Base-by-base conservation (phyloP, 2,888 invertebrate genomes). In the Erebia palarica region DNA sequence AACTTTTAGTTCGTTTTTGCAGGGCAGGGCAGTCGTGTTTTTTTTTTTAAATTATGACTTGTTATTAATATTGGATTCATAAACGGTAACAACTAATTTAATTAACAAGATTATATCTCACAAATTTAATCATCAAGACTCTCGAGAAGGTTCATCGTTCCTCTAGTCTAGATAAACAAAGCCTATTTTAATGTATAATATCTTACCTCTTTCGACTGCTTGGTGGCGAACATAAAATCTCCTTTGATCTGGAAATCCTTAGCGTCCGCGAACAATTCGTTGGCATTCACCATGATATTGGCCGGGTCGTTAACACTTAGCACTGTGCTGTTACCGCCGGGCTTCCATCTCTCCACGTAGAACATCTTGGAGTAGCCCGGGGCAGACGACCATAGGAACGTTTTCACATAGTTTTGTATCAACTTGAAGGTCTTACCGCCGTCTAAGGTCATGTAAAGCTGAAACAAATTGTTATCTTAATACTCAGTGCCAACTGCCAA, bases 211-310 rank as follows among this genome's bases (percentile, higher is more conserved):
- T 91, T 92, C 60, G 89, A 88, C 82, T 95, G 95, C 82, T 95
- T 96, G 0, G 97, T 96, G 0, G 96, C 97, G 88, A 98, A 98
- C 95, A 97, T 95, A 85, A 96, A 98, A 79, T 97, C 96, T 16
- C 96, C 97, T 82, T 96, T 96, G 49, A 97, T 94, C 82, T 96
- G 96, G 86, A 98, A 97, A 83, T 98, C 97, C 80, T 96, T 95
- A 1, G 97, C 96, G 77, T 96, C 94, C 18, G 94, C 94, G 63
- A 96, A 94, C 44, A 96, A 85, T 1, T 94, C 87, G 65, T 88
- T 85, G 9, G 92, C 93, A 84, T 82, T 96, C 83, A 69, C 86
- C 76, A 94, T 67, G 57, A 67, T 84, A 69, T 94, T 93, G 1
- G 84, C 84, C 0, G 94, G 93, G 42, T 89, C 93, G 65, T 87